Percentiles rank a stretch among this genome's conserved stretches.
These are phyloP conservation scores for Pristionchus entomophagus DNA, from an alignment of 2,888 invertebrate species.

Conservation along the genomic window DNA sequence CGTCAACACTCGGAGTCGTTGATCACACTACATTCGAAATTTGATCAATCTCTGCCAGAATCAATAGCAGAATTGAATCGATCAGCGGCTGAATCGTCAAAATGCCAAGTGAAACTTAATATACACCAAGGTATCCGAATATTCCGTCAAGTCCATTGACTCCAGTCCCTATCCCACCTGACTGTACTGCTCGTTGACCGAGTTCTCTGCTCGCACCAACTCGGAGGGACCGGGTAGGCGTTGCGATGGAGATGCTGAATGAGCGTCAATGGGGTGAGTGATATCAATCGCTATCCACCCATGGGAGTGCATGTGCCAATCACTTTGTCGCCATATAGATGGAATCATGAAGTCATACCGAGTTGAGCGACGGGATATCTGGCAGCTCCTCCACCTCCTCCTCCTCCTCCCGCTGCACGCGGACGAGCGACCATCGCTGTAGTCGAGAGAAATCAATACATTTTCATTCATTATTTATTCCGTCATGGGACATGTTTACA, in stretches of 20 bases:
- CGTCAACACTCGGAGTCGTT: too few relatives aligned
- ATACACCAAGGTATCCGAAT: too few relatives aligned
- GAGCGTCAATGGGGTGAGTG: too few relatives aligned
- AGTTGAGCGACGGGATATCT: neutral
- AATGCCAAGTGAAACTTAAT: too few relatives aligned
- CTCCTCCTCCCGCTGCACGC: neutral
- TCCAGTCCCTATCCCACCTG: neutral
- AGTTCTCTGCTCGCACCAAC: slow-evolving; percentile 5
- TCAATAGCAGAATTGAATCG: too few relatives aligned
- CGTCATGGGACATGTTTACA: neutral
- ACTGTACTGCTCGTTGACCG: neutral
- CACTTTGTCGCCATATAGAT: neutral
- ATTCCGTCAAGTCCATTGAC: too few relatives aligned
- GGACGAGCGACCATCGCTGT: slow-evolving; percentile 31
- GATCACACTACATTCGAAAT: too few relatives aligned
- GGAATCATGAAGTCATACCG: neutral
- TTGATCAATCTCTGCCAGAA: too few relatives aligned
- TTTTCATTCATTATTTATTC: neutral
- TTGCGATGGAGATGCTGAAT: too few relatives aligned
- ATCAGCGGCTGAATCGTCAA: too few relatives aligned
- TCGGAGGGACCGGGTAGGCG: neutral
- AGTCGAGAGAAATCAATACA: neutral
- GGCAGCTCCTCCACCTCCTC: neutral
- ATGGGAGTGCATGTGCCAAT: too few relatives aligned
- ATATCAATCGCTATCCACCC: neutral